phyloP scores from a whole-genome alignment of 2,797 vertebrate species.

The Falco berigora region DNA sequence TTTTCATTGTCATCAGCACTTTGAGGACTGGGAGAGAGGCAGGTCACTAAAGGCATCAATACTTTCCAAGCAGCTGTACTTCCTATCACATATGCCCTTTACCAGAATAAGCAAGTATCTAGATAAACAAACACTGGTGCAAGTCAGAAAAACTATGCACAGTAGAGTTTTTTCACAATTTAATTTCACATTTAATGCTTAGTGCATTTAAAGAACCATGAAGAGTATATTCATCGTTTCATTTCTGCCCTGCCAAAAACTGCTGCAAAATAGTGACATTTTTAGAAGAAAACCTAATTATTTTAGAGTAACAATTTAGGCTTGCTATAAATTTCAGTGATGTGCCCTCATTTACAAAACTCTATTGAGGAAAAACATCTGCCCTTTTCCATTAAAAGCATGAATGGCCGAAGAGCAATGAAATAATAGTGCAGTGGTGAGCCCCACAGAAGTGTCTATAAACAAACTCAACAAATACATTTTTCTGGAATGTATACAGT shows the following conservation, averaged over 20 bases:
- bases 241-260: not conserved
- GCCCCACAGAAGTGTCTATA: not conserved
- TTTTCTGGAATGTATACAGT: not conserved
- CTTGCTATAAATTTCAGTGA: not conserved
- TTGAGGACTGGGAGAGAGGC: not conserved
- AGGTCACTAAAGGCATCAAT: not conserved
- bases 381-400: constrained; percentile 13
- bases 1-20: not conserved
- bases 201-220: not conserved
- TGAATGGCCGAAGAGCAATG: not conserved
- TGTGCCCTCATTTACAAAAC: not conserved
- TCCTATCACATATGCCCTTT: not conserved
- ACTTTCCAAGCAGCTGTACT: not conserved
- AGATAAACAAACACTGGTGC: not conserved
- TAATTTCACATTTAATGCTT: not conserved
- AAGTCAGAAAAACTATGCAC: not conserved
- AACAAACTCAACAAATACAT: not conserved
- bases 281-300: not conserved
- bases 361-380: not conserved
- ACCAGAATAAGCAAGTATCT: not conserved
- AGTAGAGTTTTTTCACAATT: not conserved
- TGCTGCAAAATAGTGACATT: not conserved
- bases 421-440: not conserved
- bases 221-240: not conserved
- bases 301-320: not conserved